Percentiles rank a stretch among this genome's conserved stretches.
Evolutionary conservation across 2,888 invertebrate genomes (phyloP).

Genomic region (Listrodromus nycthemerus): DNA sequence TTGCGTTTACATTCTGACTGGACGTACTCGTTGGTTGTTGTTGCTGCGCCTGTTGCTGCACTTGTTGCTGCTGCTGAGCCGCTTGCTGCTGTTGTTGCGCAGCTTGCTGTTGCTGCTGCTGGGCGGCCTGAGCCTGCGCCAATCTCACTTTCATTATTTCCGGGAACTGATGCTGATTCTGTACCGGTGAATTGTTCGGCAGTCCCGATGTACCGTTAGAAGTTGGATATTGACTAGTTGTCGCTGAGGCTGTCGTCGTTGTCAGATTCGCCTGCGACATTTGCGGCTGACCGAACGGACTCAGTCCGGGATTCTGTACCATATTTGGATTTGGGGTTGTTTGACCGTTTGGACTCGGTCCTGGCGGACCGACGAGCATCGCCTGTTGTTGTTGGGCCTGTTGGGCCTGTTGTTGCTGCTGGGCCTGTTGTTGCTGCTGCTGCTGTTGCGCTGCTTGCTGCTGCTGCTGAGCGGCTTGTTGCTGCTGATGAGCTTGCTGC

Average conservation of each 20-base stretch:
- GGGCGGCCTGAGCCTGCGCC: slow-evolving; percentile 80
- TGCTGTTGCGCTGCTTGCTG: slow-evolving; percentile 75
- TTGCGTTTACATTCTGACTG: slow-evolving; percentile 78
- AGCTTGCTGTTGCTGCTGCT: slow-evolving; percentile 59
- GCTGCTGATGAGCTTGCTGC: slow-evolving; percentile 71
- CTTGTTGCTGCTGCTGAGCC: slow-evolving; percentile 63
- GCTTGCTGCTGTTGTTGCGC: slow-evolving; percentile 79
- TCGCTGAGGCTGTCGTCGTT: slow-evolving; percentile 85
- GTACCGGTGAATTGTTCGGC: slow-evolving; percentile 85
- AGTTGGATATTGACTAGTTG: slow-evolving; percentile 86
- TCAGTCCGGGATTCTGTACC: slow-evolving; percentile 89
- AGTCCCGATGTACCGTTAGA: slow-evolving; percentile 87
- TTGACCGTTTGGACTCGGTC: slow-evolving; percentile 91
- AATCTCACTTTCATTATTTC: slow-evolving; percentile 88
- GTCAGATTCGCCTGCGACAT: slow-evolving; percentile 87
- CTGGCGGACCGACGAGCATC: slow-evolving; percentile 90
- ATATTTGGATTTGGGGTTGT: slow-evolving; percentile 87
- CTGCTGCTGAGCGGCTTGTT: slow-evolving; percentile 78
- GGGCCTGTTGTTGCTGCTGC: slow-evolving; percentile 66
- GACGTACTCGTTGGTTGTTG: slow-evolving; percentile 81
- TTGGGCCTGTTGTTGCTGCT: slow-evolving; percentile 80
- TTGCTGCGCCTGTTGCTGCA: slow-evolving; percentile 66
- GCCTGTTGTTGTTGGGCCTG: slow-evolving; percentile 85
- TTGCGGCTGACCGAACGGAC: slow-evolving; percentile 89
- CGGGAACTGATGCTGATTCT: slow-evolving; percentile 85